These are phyloP conservation scores for Vicugna pacos DNA, from an alignment of 2,113 vertebrate genomes.

Conservation along the genomic window DNA sequence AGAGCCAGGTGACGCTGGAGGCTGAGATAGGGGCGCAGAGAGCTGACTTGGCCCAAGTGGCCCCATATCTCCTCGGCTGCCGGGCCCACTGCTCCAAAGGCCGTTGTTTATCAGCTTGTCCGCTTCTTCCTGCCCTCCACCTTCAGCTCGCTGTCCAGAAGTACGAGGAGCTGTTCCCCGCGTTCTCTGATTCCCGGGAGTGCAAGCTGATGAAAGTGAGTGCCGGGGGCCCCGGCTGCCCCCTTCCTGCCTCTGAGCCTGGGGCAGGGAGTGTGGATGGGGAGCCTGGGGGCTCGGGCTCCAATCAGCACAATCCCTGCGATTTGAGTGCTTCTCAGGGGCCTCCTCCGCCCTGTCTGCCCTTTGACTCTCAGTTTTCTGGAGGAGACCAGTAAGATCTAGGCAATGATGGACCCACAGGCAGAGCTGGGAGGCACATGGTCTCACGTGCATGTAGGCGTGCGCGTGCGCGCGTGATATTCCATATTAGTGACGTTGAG, in stretches of 20 bases:
- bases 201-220: constrained; percentile 94
- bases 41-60: neutral
- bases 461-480: fast-evolving
- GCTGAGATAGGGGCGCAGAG: neutral
- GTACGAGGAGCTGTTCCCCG: constrained; percentile 96
- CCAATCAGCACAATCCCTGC: fast-evolving
- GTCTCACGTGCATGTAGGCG: fast-evolving
- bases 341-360: neutral
- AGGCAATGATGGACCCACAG: fast-evolving
- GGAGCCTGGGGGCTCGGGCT: fast-evolving
- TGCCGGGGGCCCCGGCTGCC: fast-evolving
- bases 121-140: neutral
- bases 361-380: neutral
- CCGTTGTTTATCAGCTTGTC: neutral
- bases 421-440: neutral
- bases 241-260: neutral
- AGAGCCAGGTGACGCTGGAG: neutral
- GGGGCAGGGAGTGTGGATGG: fast-evolving
- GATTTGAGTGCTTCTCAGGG: neutral
- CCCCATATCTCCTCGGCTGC: neutral
- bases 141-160: constrained; percentile 93
- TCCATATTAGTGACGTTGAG: neutral
- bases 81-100: neutral
- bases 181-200: constrained; percentile 94
- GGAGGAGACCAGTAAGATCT: neutral